Evolutionary conservation across 1,140 invertebrate genomes (phyloP).

Genomic region (Formica exsecta): DNA sequence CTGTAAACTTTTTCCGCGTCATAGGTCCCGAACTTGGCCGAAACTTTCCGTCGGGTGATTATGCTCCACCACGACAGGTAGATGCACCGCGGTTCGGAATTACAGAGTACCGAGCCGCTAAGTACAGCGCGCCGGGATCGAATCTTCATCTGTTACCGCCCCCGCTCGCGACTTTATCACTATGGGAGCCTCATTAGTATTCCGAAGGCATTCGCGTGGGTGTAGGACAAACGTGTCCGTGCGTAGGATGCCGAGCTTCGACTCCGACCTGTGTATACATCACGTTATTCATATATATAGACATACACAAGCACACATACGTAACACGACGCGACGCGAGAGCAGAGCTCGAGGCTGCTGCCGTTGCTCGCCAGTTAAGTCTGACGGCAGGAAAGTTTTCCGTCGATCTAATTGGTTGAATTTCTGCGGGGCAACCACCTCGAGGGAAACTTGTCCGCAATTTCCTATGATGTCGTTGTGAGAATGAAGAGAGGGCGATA

Average conservation of each 20-base stretch:
- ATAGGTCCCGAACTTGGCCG: background rate
- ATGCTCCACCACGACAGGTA: background rate
- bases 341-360: constrained; percentile 9
- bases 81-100: constrained; percentile 29
- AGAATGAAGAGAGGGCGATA: constrained; percentile 58
- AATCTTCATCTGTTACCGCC: constrained; percentile 59
- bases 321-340: background rate
- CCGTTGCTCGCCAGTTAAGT: constrained; percentile 28
- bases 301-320: background rate
- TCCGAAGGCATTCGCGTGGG: constrained; percentile 14
- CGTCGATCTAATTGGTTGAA: constrained; percentile 78
- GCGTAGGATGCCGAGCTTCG: constrained; percentile 50
- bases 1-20: background rate
- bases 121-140: constrained; percentile 43
- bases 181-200: constrained; percentile 50
- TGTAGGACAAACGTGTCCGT: constrained; percentile 19
- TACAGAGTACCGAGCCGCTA: constrained; percentile 14
- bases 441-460: constrained; percentile 78
- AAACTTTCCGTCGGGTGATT: constrained; percentile 37
- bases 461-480: constrained; percentile 71
- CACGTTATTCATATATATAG: background rate
- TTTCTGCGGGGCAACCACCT: constrained; percentile 75
- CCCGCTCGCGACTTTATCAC: constrained; percentile 44
- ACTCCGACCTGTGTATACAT: constrained; percentile 11
- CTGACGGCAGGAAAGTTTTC: constrained; percentile 67